A percentile compares a stretch with the other conserved stretches of the same genome.
These are phyloP conservation scores for Carpatolechia fugitivella DNA, from an alignment of 2,888 invertebrate genomes.

Conservation along the genomic window DNA sequence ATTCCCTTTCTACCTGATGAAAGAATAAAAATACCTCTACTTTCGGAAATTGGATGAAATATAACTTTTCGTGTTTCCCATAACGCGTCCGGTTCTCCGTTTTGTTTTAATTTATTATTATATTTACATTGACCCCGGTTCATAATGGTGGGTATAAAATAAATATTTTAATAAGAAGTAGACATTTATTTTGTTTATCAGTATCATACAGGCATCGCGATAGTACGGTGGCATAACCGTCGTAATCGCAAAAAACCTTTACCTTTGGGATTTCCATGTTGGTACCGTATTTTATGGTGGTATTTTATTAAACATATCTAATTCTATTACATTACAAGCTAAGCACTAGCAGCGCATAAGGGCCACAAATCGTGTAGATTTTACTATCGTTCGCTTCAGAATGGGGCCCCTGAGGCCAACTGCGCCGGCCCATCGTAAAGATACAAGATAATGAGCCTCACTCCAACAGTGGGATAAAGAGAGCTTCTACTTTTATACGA, in stretches of 20 bases:
- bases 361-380: slow-evolving; percentile 11
- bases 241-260: too few relatives aligned
- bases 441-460: slow-evolving; percentile 18
- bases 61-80: neutral
- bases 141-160: too few relatives aligned
- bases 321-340: neutral
- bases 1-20: neutral
- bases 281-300: too few relatives aligned
- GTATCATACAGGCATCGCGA: too few relatives aligned
- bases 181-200: too few relatives aligned
- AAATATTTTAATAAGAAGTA: too few relatives aligned
- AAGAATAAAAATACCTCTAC: neutral
- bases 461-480: slow-evolving; percentile 6
- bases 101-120: neutral
- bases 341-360: neutral
- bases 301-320: neutral
- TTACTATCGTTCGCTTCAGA: slow-evolving; percentile 9
- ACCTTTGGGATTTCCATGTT: too few relatives aligned
- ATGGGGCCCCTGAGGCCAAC: slow-evolving; percentile 8
- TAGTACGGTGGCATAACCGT: too few relatives aligned
- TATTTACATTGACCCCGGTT: neutral
- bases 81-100: neutral
- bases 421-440: slow-evolving; percentile 18
- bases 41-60: neutral
- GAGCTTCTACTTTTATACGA: neutral